phyloP scores from a whole-genome alignment of 2,113 vertebrate species.

The Falcunculus frontatus region DNA sequence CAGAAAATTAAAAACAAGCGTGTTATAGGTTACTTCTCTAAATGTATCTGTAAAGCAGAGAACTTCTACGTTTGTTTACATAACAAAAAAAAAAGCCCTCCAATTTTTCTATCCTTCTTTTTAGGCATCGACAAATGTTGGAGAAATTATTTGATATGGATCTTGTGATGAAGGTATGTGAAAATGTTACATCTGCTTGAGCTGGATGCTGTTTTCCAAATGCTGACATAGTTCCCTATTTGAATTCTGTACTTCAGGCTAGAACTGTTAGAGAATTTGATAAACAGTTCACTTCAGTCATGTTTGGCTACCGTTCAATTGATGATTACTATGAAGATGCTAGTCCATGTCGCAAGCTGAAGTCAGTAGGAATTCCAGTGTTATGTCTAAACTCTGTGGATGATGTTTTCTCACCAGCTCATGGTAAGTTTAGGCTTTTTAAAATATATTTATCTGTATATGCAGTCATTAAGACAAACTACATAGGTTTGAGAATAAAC shows the following conservation, averaged over 20 bases:
- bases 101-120: background rate
- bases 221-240: background rate
- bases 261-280: slow-evolving; percentile 96
- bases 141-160: slow-evolving; percentile 93
- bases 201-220: background rate
- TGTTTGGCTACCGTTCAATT: slow-evolving; percentile 94
- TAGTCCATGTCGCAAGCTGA: slow-evolving; percentile 87
- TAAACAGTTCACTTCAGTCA: slow-evolving; percentile 91
- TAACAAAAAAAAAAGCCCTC: background rate
- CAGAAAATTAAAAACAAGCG: background rate
- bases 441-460: background rate
- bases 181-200: background rate
- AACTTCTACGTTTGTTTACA: background rate
- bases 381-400: slow-evolving; percentile 94
- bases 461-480: background rate
- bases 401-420: slow-evolving; percentile 93
- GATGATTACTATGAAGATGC: slow-evolving; percentile 96
- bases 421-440: slow-evolving; percentile 78
- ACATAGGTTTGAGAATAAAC: background rate
- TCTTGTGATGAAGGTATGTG: slow-evolving; percentile 93
- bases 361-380: slow-evolving; percentile 93
- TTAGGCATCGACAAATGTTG: slow-evolving; percentile 90
- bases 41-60: background rate
- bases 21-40: background rate
- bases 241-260: slow-evolving; percentile 77